Evolutionary conservation across 2,797 vertebrate species (phyloP).

Genomic region (Falco columbarius): DNA sequence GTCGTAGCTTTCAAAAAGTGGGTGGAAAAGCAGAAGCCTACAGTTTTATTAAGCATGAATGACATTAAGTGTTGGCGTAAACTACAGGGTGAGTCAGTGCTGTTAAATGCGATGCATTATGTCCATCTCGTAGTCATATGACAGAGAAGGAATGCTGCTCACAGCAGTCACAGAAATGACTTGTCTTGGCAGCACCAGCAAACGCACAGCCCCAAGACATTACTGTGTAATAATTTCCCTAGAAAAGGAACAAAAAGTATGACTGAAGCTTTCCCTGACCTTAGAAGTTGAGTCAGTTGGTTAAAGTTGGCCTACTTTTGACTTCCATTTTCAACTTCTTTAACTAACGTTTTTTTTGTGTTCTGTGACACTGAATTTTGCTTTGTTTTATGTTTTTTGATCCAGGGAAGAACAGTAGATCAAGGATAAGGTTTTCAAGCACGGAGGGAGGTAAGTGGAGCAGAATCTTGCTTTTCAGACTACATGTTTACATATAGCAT

Average conservation of each 20-base stretch:
- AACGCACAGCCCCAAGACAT: constrained; percentile 28
- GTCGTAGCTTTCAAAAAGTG: constrained; percentile 3
- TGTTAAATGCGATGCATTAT: not conserved
- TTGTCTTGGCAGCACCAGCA: constrained; percentile 57
- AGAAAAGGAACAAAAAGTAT: constrained; percentile 42
- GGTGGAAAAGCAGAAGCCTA: constrained; percentile 22
- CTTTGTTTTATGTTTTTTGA: not conserved
- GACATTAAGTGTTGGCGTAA: constrained; percentile 12
- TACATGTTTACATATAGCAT: not conserved
- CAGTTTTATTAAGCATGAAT: constrained; percentile 39
- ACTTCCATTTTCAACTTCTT: constrained; percentile 4
- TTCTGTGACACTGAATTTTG: not conserved
- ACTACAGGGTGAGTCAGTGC: constrained; percentile 13
- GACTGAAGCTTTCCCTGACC: constrained; percentile 46
- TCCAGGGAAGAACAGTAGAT: not conserved
- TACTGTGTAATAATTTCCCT: constrained; percentile 49
- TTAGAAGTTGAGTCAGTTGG: constrained; percentile 8
- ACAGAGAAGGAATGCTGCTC: constrained; percentile 34
- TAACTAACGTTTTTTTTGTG: not conserved
- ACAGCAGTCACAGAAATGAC: constrained; percentile 20
- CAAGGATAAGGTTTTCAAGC: not conserved
- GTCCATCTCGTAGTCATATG: constrained; percentile 17
- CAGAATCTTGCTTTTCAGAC: not conserved
- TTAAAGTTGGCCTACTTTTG: constrained; percentile 51
- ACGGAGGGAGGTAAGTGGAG: not conserved